Conservation (phyloP, 2,113 vertebrate genomes). For the Microtus ochrogaster region DNA sequence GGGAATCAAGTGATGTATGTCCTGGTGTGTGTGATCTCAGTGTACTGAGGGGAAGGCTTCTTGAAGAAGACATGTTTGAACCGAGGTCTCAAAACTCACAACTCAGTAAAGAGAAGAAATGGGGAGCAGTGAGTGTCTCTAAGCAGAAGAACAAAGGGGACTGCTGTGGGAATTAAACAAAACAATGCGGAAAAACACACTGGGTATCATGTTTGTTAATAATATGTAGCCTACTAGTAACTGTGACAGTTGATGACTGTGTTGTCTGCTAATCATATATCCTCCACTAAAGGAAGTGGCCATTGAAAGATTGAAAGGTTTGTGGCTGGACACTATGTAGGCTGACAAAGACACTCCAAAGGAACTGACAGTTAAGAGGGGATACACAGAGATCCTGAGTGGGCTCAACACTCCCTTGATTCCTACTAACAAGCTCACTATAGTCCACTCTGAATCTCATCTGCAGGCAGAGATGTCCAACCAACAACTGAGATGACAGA, state of each 20-base stretch:
- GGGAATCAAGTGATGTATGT: not conserved
- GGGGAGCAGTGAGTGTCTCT: not conserved
- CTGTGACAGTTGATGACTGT: rapidly evolving
- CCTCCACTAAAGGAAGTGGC: not conserved
- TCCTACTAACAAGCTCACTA: not conserved
- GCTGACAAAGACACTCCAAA: not conserved
- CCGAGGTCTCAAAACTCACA: not conserved
- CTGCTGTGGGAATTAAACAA: not conserved
- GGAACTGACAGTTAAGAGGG: not conserved
- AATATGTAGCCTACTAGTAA: not conserved
- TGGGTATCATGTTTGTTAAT: rapidly evolving
- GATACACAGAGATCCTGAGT: not conserved
- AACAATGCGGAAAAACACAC: not conserved
- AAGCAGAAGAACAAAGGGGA: not conserved
- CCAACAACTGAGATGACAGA: not conserved
- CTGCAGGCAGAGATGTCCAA: not conserved
- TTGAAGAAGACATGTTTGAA: not conserved
- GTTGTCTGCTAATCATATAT: not conserved
- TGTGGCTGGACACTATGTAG: not conserved
- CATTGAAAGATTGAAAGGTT: not conserved
- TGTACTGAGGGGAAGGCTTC: not conserved
- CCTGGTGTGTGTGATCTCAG: not conserved
- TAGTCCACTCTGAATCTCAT: not conserved
- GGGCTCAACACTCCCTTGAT: not conserved
- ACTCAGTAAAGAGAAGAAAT: not conserved